Percentiles rank a stretch among this genome's conserved stretches.
Evolutionary conservation across 2,113 vertebrate species (phyloP).

Genomic region (Odocoileus virginianus): DNA sequence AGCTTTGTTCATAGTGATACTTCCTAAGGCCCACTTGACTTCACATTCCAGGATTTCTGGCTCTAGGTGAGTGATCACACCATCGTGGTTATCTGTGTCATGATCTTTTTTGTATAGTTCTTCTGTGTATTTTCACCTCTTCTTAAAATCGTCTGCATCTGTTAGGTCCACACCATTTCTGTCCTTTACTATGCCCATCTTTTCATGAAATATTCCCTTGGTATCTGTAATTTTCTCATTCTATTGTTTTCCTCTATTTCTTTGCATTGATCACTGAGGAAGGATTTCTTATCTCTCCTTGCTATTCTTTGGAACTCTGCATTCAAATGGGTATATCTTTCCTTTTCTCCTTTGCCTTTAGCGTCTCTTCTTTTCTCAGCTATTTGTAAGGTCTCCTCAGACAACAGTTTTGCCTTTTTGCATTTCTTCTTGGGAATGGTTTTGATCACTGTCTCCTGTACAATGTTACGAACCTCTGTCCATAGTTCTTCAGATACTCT

Average conservation of each 20-base stretch:
- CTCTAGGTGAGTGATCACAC: not conserved
- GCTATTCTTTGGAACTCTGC: not conserved
- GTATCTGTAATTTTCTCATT: not conserved
- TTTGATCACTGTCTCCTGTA: not conserved
- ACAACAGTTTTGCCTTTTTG: not conserved
- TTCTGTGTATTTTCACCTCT: not conserved
- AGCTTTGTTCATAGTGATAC: not conserved
- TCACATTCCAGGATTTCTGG: not conserved
- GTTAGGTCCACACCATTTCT: not conserved
- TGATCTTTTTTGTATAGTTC: not conserved
- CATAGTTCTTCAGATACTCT: not conserved
- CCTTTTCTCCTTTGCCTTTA: not conserved
- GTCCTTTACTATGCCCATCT: not conserved
- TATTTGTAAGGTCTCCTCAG: not conserved
- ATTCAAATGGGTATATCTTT: not conserved
- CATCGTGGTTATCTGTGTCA: not conserved
- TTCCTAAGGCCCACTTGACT: not conserved
- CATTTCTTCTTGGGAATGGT: not conserved
- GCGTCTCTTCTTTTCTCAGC: not conserved
- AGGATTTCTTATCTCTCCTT: not conserved
- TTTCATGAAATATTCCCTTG: not conserved
- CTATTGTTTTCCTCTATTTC: not conserved
- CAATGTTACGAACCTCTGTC: not conserved
- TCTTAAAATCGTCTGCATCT: not conserved
- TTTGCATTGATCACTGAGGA: not conserved